Evolutionary conservation across 64 coral and sea anemone species (phyloP).

Genomic region (Orbicella faveolata): DNA sequence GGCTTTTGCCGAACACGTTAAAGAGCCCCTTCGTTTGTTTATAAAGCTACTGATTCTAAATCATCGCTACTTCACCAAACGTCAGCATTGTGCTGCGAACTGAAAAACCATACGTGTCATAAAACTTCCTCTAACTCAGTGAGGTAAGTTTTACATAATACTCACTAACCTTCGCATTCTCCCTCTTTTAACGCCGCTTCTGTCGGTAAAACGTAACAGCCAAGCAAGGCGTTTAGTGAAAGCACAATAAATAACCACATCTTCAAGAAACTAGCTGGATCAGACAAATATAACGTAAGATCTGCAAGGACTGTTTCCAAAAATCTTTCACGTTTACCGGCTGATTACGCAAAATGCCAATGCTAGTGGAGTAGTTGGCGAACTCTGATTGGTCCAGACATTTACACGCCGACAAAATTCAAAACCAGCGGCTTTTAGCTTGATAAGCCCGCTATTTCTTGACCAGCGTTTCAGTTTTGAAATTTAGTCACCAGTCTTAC

Average conservation of each 20-base stretch:
- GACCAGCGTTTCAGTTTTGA: background rate
- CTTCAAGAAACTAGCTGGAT: constrained; percentile 27
- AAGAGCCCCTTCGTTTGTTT: background rate
- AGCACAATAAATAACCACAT: constrained; percentile 65
- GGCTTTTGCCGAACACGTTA: background rate
- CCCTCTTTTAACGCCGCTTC: constrained; percentile 80
- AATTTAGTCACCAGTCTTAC: constrained; percentile 19
- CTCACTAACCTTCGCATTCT: constrained; percentile 85
- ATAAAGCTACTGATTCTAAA: background rate
- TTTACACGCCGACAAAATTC: constrained; percentile 19
- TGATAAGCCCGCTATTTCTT: background rate
- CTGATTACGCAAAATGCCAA: constrained; percentile 70
- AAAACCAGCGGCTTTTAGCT: background rate
- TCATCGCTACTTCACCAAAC: background rate
- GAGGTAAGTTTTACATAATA: background rate
- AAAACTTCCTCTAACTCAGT: background rate
- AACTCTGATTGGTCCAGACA: constrained; percentile 79
- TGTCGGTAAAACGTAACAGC: constrained; percentile 31
- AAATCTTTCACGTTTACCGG: background rate
- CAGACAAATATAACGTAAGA: background rate
- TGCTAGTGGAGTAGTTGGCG: constrained; percentile 85
- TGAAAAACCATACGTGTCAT: constrained; percentile 10
- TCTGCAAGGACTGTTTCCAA: too few species aligned
- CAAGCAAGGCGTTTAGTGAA: constrained; percentile 56
- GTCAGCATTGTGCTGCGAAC: background rate